phyloP scores from a whole-genome alignment of 2,797 vertebrate species.

The Peromyscus eremicus region DNA sequence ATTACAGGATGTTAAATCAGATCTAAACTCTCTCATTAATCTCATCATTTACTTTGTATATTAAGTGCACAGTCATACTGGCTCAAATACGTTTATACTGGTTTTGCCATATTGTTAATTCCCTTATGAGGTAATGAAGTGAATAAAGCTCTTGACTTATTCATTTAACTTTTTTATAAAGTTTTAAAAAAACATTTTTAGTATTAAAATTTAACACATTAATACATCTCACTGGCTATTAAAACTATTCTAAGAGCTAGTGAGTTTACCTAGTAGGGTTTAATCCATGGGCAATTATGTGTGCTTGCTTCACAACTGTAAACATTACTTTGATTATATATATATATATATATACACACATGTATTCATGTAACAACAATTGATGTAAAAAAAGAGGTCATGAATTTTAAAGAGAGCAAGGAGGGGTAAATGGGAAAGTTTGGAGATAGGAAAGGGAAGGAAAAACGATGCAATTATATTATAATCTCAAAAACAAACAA shows the following conservation, averaged over 20 bases:
- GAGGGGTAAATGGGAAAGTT: neutral
- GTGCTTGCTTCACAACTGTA: neutral
- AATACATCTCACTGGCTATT: conserved; percentile 4
- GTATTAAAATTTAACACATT: neutral
- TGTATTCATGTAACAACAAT: neutral
- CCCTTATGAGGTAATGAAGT: neutral
- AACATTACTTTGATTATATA: neutral
- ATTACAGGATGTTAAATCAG: neutral
- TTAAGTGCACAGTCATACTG: neutral
- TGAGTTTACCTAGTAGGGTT: neutral
- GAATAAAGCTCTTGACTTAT: neutral
- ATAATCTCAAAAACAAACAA: neutral
- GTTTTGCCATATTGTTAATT: neutral
- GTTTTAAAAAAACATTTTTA: conserved; percentile 19
- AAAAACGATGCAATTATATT: neutral
- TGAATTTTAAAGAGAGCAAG: neutral
- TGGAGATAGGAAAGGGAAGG: neutral
- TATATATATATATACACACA: neutral
- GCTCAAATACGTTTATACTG: neutral
- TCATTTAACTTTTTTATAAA: conserved; percentile 9
- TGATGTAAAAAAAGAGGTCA: neutral
- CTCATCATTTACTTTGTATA: neutral
- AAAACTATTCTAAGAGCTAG: neutral
- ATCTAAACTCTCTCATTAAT: neutral
- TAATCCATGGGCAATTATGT: neutral